Evolutionary conservation across 2,888 invertebrate species (phyloP), one percentile per base, ranked within the genome.

Genomic region (Lasioglossum oenotherae): DNA sequence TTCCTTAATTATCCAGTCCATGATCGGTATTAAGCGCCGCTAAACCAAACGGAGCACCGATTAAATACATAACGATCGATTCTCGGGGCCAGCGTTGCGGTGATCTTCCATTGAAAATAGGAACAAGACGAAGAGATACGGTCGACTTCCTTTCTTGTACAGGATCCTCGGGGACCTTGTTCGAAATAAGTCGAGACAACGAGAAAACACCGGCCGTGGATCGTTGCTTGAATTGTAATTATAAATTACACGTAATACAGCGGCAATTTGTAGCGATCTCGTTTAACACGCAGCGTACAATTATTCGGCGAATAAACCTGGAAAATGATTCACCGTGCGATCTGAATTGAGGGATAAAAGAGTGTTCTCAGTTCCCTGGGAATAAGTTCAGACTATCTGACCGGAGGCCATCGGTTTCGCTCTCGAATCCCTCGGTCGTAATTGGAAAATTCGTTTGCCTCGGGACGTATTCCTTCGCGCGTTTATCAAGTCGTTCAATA

Each of bases 361-460:
- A 71, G 76, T 31, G 44, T 31, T 57, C 67, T 31, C 19, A 6
- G 35, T 8, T 67, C 44, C 27, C 38, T 19, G 78, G 73, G 35
- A 83, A 84, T 83, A 77, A 77, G 77, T 80, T 69, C 38, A 6
- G 31, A 46, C 35, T 77, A 67, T 84, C 74, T 44, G 60, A 44
- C 53, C 71, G 31, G 31, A 64, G 31, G 44, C 27, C 44, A 8
- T 60, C 23, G 60, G 60, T 69, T 53, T 67, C 53, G 74, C 35
- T 31, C 49, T 72, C 23, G 60, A 38, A 75, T 78, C 74, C 76
- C 83, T 79, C 78, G 60, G 23, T 53, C 64, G 80, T 86, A 84
- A 85, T 84, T 80, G 84, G 86, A 84, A 80, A 81, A 85, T 84
- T 84, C 80, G 80, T 60, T 84, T 67, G 64, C 76, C 69, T 49